Base-by-base conservation (phyloP, 2,797 vertebrate genomes). In the Typhlichthys subterraneus region DNA sequence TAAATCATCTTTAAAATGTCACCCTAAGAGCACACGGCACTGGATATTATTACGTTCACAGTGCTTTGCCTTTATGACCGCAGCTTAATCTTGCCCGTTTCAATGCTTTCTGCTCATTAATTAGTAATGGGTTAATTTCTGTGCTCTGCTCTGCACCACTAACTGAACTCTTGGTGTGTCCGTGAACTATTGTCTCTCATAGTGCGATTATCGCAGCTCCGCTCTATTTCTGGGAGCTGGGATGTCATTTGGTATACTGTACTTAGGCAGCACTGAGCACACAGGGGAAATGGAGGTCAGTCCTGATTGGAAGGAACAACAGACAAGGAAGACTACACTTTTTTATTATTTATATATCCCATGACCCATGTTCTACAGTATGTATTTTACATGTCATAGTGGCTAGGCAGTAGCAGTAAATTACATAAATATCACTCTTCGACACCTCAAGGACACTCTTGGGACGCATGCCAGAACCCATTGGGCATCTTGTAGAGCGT, bases 101-200 rank as follows among this genome's bases (percentile, higher is more conserved):
- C 53, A 47, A 15, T 57, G 33, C 13, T 65, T 77, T 63, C 53
- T 64, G 63, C 81, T 57, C 23, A 59, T 73, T 79, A 77, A 57
- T 57, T 42, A 63, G 48, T 48, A 68, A 83, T 75, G 56, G 63
- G 76, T 73, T 88, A 77, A 85, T 83, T 76, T 52, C 69, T 10
- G 61, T 49, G 38, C 68, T 72, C 75, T 71, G 63, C 70, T 83
- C 61, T 13, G 49, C 48, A 12, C 50, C 65, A 63, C 69, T 76
- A 72, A 77, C 78, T 79, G 68, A 76, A 69, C 73, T 57, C 76
- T 49, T 45, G 68, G 52, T 29, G 66, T 65, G 74, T 69, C 81
- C 72, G 82, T 55, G 78, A 69, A 61, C 65, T 76, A 68, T 73
- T 72, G 67, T 82, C 59, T 77, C 70, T 67, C 60, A 65, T 69